Percentiles rank a stretch among this genome's conserved stretches.
phyloP scores from a whole-genome alignment of 2,797 vertebrate species.

The Xenopus petersii region DNA sequence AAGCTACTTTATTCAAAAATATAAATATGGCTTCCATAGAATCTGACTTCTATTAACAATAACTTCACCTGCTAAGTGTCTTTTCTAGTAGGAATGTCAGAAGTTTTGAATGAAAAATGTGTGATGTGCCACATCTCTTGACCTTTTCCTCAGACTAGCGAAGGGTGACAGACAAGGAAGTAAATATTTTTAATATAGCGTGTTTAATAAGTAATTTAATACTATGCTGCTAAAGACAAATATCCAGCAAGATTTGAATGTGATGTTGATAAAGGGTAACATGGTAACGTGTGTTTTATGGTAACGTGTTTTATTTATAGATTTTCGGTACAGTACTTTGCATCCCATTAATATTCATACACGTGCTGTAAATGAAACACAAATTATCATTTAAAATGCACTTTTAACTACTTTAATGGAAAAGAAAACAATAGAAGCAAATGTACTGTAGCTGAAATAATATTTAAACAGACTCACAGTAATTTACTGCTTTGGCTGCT shows the following conservation, averaged over 20 bases:
- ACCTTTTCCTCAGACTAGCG: constrained; percentile 66
- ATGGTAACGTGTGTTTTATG: not conserved
- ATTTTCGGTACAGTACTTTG: constrained; percentile 55
- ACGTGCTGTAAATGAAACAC: constrained; percentile 60
- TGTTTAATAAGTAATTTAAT: constrained; percentile 47
- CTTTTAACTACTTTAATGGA: constrained; percentile 55
- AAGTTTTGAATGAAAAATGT: constrained; percentile 63
- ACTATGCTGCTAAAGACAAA: constrained; percentile 22
- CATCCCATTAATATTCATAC: constrained; percentile 65
- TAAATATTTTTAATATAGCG: constrained; percentile 54
- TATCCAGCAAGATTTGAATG: constrained; percentile 5
- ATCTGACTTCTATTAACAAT: constrained; percentile 56
- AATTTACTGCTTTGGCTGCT: constrained; percentile 68
- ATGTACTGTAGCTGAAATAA: constrained; percentile 76
- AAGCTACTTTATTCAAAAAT: constrained; percentile 58
- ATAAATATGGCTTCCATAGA: constrained; percentile 19
- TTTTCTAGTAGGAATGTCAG: constrained; percentile 48
- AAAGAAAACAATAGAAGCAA: constrained; percentile 75
- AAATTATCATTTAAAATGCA: constrained; percentile 63
- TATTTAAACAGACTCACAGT: constrained; percentile 67
- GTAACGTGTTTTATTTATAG: not conserved
- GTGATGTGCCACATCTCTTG: constrained; percentile 65
- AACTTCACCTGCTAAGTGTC: constrained; percentile 60
- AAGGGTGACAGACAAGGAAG: constrained; percentile 41
- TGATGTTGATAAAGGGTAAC: constrained; percentile 1